Evolutionary conservation across 1,140 invertebrate genomes (phyloP).

Genomic region (Holotrichia oblita): DNA sequence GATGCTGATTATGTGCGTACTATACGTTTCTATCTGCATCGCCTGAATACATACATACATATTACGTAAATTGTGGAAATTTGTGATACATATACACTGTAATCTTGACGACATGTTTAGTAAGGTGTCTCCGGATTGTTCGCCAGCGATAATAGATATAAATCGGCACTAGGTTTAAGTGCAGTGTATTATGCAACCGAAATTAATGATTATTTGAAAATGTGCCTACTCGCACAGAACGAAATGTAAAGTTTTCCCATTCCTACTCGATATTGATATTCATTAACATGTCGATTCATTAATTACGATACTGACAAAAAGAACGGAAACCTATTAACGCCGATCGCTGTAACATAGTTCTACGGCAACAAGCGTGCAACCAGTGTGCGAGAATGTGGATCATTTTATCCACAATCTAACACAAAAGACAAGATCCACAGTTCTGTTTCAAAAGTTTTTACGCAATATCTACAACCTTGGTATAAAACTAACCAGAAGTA

Average conservation of each 20-base stretch:
- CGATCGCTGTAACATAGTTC: too few species aligned
- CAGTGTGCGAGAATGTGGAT: too few species aligned
- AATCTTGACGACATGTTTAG: neutral
- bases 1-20: neutral
- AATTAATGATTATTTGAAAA: neutral
- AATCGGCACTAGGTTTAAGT: neutral
- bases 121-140: constrained; percentile 1
- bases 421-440: too few species aligned
- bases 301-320: constrained; percentile 1
- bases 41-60: neutral
- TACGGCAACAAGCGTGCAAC: too few species aligned
- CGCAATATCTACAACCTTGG: too few species aligned
- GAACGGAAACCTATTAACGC: neutral
- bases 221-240: constrained; percentile 6
- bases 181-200: neutral
- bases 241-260: neutral
- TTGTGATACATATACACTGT: neutral
- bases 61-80: constrained; percentile 8
- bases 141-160: neutral
- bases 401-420: too few species aligned
- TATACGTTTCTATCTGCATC: neutral
- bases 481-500: too few species aligned
- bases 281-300: constrained; percentile 1
- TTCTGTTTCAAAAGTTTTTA: too few species aligned
- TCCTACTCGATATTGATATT: neutral